Percentiles rank a stretch among this genome's conserved stretches.
These are phyloP conservation scores for Zhuqinia jingwanae DNA, from an alignment of 2,888 invertebrate species.

Conservation along the genomic window DNA sequence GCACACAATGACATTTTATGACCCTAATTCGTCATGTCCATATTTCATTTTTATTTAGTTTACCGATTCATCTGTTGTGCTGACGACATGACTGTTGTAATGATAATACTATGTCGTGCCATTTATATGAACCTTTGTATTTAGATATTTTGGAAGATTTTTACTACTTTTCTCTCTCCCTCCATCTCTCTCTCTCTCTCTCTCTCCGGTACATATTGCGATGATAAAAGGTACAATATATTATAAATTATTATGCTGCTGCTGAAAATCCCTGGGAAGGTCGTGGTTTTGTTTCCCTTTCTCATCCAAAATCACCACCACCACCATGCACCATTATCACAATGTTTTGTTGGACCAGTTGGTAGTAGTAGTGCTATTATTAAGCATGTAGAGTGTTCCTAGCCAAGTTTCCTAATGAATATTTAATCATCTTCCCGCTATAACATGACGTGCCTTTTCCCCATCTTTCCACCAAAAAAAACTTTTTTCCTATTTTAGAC, in stretches of 20 bases:
- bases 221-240: background rate
- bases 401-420: slow-evolving; percentile 64
- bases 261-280: slow-evolving; percentile 18
- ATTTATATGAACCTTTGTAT: too few species aligned
- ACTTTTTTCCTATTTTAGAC: background rate
- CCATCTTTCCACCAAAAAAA: background rate
- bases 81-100: background rate
- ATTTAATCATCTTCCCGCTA: slow-evolving; percentile 53
- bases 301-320: background rate
- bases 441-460: slow-evolving; percentile 41
- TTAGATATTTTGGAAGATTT: too few species aligned
- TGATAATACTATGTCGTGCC: background rate
- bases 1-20: background rate
- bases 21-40: slow-evolving; percentile 23
- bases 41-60: background rate
- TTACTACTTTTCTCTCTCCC: background rate
- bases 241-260: background rate
- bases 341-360: too few species aligned
- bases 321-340: background rate
- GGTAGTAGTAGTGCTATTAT: too few species aligned
- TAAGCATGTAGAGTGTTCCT: background rate
- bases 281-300: slow-evolving; percentile 23
- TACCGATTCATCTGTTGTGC: background rate
- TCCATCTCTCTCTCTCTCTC: background rate
- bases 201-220: background rate